These are phyloP conservation scores for Nestor notabilis DNA, from an alignment of 2,113 vertebrate genomes.

Conservation along the genomic window DNA sequence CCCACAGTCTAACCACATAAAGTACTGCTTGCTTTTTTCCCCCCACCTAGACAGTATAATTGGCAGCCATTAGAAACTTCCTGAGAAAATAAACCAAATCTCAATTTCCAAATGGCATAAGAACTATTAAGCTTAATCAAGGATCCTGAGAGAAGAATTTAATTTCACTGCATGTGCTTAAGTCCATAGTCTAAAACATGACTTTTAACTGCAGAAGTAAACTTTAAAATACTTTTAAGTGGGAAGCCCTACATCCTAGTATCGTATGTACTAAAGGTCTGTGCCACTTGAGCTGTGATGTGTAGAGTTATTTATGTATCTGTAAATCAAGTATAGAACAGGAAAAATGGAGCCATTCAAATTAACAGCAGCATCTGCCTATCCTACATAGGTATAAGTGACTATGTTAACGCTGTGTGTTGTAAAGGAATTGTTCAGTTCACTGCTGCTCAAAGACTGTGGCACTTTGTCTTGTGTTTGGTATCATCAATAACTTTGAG, in stretches of 20 bases:
- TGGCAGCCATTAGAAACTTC: neutral
- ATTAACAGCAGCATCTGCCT: neutral
- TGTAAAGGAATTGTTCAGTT: neutral
- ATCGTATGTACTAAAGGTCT: neutral
- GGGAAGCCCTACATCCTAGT: neutral
- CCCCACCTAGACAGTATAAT: neutral
- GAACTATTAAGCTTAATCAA: neutral
- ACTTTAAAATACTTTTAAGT: neutral
- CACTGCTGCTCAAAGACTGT: neutral
- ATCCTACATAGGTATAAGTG: neutral
- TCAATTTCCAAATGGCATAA: neutral
- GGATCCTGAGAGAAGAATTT: neutral
- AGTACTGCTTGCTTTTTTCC: fast-evolving
- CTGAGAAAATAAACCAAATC: neutral
- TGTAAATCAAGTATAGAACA: neutral
- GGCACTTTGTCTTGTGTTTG: neutral
- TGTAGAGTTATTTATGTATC: neutral
- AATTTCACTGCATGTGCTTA: neutral
- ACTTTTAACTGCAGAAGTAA: neutral
- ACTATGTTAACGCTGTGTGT: neutral
- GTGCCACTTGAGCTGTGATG: neutral
- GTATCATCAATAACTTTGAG: neutral
- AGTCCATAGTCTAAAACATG: neutral
- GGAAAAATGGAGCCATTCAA: neutral
- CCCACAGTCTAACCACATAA: neutral